Percentiles rank a stretch among this genome's conserved stretches.
phyloP scores from a whole-genome alignment of 2,113 vertebrate species.

The Seriola aureovittata region DNA sequence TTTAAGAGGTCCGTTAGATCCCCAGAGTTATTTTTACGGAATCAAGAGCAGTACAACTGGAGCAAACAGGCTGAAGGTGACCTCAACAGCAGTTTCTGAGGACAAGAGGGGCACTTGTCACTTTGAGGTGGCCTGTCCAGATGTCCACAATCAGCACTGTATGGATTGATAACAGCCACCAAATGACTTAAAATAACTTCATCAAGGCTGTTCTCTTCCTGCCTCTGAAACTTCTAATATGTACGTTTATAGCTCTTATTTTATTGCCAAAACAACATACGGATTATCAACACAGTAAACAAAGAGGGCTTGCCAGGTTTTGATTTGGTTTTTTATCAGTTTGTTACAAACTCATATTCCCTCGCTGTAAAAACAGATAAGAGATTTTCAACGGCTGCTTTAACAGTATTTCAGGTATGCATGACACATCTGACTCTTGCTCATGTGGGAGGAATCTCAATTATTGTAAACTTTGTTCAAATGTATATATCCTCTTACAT shows the following conservation, averaged over 20 bases:
- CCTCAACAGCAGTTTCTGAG: conserved; percentile 22
- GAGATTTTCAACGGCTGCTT: conserved; percentile 12
- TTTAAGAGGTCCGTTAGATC: conserved; percentile 14
- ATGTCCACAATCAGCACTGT: background rate
- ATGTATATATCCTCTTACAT: background rate
- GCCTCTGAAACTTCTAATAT: background rate
- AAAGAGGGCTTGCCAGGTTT: conserved; percentile 15
- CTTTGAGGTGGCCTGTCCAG: conserved; percentile 6
- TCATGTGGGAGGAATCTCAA: conserved; percentile 36
- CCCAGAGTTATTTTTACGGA: conserved; percentile 45
- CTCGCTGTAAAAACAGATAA: conserved; percentile 8
- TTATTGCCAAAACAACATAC: background rate
- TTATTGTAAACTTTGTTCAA: conserved; percentile 4
- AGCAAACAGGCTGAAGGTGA: conserved; percentile 36
- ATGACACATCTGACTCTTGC: background rate
- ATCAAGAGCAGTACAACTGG: conserved; percentile 31
- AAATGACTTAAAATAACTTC: background rate
- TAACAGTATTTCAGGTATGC: background rate
- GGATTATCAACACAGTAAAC: conserved; percentile 9
- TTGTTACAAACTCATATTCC: conserved; percentile 17
- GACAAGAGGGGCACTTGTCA: background rate
- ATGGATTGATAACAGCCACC: background rate
- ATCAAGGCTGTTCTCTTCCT: background rate
- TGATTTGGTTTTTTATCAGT: conserved; percentile 31
- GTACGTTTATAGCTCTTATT: background rate